Evolutionary conservation across 2,888 invertebrate species (phyloP), one percentile per base, ranked within the genome.

Genomic region (Cremastinae sp.): DNA sequence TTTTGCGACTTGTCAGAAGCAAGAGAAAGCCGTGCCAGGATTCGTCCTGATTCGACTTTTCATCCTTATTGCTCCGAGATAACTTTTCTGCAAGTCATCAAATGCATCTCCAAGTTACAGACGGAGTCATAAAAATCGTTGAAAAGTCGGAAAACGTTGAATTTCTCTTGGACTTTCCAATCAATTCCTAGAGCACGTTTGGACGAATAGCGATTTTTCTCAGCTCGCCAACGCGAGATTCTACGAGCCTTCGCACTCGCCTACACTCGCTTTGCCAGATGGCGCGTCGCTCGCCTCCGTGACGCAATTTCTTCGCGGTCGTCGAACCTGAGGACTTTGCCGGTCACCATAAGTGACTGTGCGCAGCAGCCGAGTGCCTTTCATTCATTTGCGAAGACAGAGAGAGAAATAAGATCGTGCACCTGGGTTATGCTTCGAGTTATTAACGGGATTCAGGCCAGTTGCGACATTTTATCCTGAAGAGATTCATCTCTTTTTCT

Each of bases 251-350:
- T 55, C 51, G 18, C 18, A 28, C 28, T 55, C 45, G 65, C 71
- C 51, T 61, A 66, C 61, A n/a, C n/a, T 69, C 49, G 58, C 58
- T 73, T 56, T 51, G 72, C 70, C 74, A 62, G 75, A 76, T 80
- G 79, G 74, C 80, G 79, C 59, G 69, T 68, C 61, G 37, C 70
- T 72, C 51, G 68, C 2, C 62, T 64, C 68, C 62, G 65, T 85
- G 83, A 84, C 82, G 83, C 79, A 85, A 85, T 82, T 80, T 70
- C 64, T 68, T 61, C 22, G 74, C 80, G 86, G 85, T 86, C 86
- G 81, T 83, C 83, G 83, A 85, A 85, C 86, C 78, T 75, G 66
- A 68, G 81, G 83, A 79, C 78, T 75, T 71, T 80, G 75, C 64
- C 70, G 61, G 69, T 72, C 53, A 69, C 75, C 61, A 61, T 62